Base-by-base conservation (phyloP, 2,113 vertebrate genomes). In the Muntiacus muntjak region DNA sequence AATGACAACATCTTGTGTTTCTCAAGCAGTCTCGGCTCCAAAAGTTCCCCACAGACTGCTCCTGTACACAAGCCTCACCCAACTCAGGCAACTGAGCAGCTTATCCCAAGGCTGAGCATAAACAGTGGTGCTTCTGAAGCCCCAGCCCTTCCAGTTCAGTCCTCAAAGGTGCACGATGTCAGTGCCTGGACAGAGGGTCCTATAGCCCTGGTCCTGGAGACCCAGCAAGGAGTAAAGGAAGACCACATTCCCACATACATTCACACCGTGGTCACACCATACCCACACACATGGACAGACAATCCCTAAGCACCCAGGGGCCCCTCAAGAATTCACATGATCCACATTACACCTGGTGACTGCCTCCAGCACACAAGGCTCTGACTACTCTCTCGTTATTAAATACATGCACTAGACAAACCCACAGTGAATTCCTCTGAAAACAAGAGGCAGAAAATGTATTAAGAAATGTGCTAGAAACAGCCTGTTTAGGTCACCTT, bases 301-400 rank as follows among this genome's bases (percentile, higher is more conserved):
- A 25, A 78, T 14, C 14, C 23, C 21, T 6, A 23, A 25, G 13
- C 74, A 40, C 6, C 12, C 30, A 6, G 55, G 11, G 13, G 55
- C 7, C 9, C 89, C 74, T 28, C 7, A 16, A 30, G 76, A 45
- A 98, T 98, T 98, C 97, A 98, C 91, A 58, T 94, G 95, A 97
- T 99, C 97, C 19, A 57, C 89, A 76, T 97, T 97, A 82, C 98
- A 98, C 45, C 96, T 96, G 0, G 85, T 97, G 33, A 98, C 97
- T 98, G 17, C 99, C 1, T 1, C 98, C 97, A 83, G 98, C 57
- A 96, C 98, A 98, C 43, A 98, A 81, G n/a, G 98, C 98, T 23
- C 94, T 90, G 28, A 87, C 96, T 17, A 98, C 97, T 88, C 95
- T 60, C 96, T 98, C 97, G 7, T 84, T 60, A 57, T 99, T 98